Conservation (phyloP, 1,140 invertebrate species). For the Fopius arisanus region DNA sequence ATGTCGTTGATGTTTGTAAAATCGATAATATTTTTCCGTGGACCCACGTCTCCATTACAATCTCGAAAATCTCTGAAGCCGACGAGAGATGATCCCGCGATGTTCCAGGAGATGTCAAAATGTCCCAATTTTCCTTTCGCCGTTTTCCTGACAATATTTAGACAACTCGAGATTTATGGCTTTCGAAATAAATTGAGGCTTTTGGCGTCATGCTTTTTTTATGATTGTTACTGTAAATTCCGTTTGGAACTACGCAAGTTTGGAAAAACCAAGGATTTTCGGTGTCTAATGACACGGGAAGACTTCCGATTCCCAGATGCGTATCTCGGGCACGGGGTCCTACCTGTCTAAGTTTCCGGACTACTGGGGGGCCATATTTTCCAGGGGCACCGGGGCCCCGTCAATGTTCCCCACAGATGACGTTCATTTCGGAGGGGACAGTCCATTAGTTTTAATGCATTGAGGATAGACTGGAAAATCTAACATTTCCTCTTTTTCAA, state of each 20-base stretch:
- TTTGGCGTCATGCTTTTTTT: not conserved
- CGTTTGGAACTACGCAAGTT: not conserved
- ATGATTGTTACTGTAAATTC: not conserved
- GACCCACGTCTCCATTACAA: slow-evolving; percentile 35
- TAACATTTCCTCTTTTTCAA: not conserved
- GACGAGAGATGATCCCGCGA: not conserved
- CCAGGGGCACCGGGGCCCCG: not conserved
- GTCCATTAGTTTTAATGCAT: slow-evolving; percentile 13
- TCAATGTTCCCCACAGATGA: slow-evolving; percentile 3
- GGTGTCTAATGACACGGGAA: slow-evolving; percentile 10
- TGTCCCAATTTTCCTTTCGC: not conserved
- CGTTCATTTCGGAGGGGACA: not conserved
- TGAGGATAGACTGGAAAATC: not conserved
- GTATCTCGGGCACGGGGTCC: slow-evolving; percentile 6
- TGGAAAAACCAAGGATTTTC: not conserved
- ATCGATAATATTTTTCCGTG: slow-evolving; percentile 33
- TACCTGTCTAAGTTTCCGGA: slow-evolving; percentile 26
- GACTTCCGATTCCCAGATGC: slow-evolving; percentile 31
- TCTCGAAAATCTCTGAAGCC: slow-evolving; percentile 8
- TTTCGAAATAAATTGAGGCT: not conserved
- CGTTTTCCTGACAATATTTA: not conserved
- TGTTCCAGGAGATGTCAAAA: not conserved
- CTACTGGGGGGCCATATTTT: slow-evolving; percentile 16
- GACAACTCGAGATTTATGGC: not conserved
- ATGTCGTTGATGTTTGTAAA: slow-evolving; percentile 31